phyloP scores from a whole-genome alignment of 2,888 invertebrate genomes.

The Cephus pygmeus region DNA sequence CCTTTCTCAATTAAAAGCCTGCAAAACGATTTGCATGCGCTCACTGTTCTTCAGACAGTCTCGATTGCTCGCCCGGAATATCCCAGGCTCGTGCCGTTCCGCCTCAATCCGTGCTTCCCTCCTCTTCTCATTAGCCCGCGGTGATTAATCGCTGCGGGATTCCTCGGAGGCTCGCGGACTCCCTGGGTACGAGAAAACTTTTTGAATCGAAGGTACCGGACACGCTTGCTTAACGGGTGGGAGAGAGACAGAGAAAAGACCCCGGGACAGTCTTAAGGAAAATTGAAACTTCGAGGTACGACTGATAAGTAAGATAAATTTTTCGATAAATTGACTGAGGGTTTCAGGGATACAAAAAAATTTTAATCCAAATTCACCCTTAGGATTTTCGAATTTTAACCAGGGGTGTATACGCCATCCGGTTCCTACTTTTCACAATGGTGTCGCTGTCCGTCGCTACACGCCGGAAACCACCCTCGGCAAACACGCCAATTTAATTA shows the following conservation, averaged over 20 bases:
- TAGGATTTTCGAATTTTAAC: neutral
- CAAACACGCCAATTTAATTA: conserved; percentile 45
- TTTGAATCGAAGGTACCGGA: neutral
- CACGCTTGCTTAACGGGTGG: neutral
- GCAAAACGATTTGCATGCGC: conserved; percentile 4
- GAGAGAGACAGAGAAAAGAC: neutral
- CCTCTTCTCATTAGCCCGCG: neutral
- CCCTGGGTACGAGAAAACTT: neutral
- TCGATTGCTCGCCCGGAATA: conserved; percentile 1
- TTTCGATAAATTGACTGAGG: neutral
- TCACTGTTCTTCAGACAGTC: conserved; percentile 1
- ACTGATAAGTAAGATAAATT: neutral
- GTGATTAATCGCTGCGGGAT: conserved; percentile 1
- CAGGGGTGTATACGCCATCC: neutral
- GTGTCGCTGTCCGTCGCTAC: neutral
- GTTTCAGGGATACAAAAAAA: too few species aligned
- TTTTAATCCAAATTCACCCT: too few species aligned
- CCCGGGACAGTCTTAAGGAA: neutral
- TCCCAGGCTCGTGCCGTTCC: neutral
- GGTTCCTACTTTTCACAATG: neutral
- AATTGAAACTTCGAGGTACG: neutral
- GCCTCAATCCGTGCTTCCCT: neutral
- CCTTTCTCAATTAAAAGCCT: conserved; percentile 5
- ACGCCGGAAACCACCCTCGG: neutral
- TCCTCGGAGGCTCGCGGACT: neutral